Percentiles rank a stretch among this genome's conserved stretches.
These are phyloP conservation scores for Protodeltote pygarga DNA, from an alignment of 2,888 invertebrate species.

Conservation along the genomic window DNA sequence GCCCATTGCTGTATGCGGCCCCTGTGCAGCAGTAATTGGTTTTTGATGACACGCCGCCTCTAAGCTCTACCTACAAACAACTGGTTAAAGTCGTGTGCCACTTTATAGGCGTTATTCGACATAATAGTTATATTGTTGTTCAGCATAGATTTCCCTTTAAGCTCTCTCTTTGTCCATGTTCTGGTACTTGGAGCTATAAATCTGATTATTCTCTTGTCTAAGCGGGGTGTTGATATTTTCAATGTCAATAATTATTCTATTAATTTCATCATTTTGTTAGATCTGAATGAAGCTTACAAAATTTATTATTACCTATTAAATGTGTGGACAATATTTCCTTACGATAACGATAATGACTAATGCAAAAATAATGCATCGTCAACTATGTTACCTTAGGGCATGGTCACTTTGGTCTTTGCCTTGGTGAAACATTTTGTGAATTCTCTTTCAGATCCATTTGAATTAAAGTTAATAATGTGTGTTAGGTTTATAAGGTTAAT, in stretches of 20 bases:
- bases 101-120: constrained; percentile 41
- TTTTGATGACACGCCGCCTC: constrained; percentile 37
- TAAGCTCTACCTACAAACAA: constrained; percentile 34
- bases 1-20: constrained; percentile 87
- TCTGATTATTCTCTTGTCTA: constrained; percentile 43
- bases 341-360: constrained; percentile 33
- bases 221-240: constrained; percentile 59
- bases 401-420: constrained; percentile 44
- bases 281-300: constrained; percentile 81
- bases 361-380: constrained; percentile 44
- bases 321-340: constrained; percentile 45
- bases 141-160: constrained; percentile 48
- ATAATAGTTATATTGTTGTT: constrained; percentile 45
- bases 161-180: constrained; percentile 50
- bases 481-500: constrained; percentile 67
- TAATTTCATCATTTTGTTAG: constrained; percentile 68
- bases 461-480: constrained; percentile 69
- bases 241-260: constrained; percentile 58
- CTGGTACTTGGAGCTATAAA: constrained; percentile 60
- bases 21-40: constrained; percentile 91
- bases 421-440: constrained; percentile 68
- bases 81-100: constrained; percentile 35
- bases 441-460: constrained; percentile 80
- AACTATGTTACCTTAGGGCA: constrained; percentile 31
- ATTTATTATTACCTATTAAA: constrained; percentile 53